phyloP scores from a whole-genome alignment of 2,113 vertebrate species.

The Danionella cerebrum region DNA sequence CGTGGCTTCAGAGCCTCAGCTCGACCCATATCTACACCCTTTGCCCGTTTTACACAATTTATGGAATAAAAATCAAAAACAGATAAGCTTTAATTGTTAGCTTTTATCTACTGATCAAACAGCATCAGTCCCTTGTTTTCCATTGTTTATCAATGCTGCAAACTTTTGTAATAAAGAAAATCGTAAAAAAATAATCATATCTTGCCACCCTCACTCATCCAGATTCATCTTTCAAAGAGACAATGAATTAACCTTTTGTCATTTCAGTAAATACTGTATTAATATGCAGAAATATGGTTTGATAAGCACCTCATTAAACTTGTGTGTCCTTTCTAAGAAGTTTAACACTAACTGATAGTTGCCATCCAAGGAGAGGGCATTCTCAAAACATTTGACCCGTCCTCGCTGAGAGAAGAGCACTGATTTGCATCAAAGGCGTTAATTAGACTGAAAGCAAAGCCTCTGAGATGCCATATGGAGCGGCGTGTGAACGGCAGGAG shows the following conservation, averaged over 20 bases:
- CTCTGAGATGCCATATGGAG: constrained; percentile 41
- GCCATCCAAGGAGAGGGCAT: constrained; percentile 12
- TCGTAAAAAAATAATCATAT: too few relatives aligned
- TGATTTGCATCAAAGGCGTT: constrained; percentile 39
- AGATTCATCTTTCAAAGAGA: neutral
- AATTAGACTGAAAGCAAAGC: constrained; percentile 43
- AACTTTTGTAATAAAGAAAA: too few relatives aligned
- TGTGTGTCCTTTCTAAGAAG: neutral
- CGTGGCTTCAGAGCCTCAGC: too few relatives aligned
- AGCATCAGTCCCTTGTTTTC: too few relatives aligned
- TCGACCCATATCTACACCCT: too few relatives aligned
- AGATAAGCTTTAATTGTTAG: too few relatives aligned
- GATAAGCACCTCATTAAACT: constrained; percentile 12
- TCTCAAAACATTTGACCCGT: constrained; percentile 36
- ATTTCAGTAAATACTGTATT: neutral
- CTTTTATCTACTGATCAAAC: too few relatives aligned
- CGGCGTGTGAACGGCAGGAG: constrained; percentile 33
- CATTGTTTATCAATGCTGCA: too few relatives aligned
- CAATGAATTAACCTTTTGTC: neutral
- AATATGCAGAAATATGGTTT: neutral
- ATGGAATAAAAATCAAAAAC: too few relatives aligned
- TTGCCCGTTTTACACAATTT: too few relatives aligned
- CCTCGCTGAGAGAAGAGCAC: constrained; percentile 26
- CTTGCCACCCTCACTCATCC: neutral
- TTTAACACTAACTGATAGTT: constrained; percentile 30